Percentiles rank a stretch among this genome's conserved stretches.
Conservation (phyloP, 2,797 vertebrate species). For the Kryptopterus vitreolus region DNA sequence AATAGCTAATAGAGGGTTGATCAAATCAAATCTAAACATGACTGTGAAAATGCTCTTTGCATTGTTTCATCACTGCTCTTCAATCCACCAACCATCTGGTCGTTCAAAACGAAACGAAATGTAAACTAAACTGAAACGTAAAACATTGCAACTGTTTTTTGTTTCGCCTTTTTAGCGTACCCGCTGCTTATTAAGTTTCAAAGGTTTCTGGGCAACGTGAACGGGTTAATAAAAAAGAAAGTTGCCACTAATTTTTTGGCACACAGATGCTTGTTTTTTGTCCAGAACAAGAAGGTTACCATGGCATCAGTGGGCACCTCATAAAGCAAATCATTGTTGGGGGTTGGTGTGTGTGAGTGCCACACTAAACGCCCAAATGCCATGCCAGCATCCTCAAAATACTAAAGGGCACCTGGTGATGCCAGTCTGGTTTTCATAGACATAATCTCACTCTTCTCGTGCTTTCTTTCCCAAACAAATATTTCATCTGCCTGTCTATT, state of each 20-base stretch:
- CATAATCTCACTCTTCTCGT: conserved; percentile 44
- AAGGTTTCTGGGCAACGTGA: conserved; percentile 79
- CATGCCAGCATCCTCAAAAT: conserved; percentile 80
- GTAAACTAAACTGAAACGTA: conserved; percentile 62
- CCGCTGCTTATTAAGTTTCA: conserved; percentile 81
- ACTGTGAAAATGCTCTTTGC: not conserved
- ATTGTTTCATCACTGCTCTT: not conserved
- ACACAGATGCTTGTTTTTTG: conserved; percentile 69
- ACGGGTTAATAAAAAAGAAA: conserved; percentile 69
- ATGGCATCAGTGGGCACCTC: conserved; percentile 81
- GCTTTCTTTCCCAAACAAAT: conserved; percentile 47
- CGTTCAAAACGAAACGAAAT: conserved; percentile 61
- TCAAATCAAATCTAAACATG: not conserved
- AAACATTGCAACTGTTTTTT: conserved; percentile 62
- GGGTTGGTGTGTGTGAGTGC: conserved; percentile 61
- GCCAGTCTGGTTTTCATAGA: conserved; percentile 56
- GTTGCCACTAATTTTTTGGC: conserved; percentile 78
- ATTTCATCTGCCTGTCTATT: conserved; percentile 46
- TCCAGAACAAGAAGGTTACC: conserved; percentile 81
- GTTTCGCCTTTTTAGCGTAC: conserved; percentile 69
- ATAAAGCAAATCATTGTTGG: conserved; percentile 83
- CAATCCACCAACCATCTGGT: not conserved
- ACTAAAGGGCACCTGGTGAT: conserved; percentile 62
- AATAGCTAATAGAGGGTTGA: not conserved
- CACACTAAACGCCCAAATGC: conserved; percentile 65